Conservation (phyloP, 2,113 vertebrate species). For the Cyprinodon brontotheroides region DNA sequence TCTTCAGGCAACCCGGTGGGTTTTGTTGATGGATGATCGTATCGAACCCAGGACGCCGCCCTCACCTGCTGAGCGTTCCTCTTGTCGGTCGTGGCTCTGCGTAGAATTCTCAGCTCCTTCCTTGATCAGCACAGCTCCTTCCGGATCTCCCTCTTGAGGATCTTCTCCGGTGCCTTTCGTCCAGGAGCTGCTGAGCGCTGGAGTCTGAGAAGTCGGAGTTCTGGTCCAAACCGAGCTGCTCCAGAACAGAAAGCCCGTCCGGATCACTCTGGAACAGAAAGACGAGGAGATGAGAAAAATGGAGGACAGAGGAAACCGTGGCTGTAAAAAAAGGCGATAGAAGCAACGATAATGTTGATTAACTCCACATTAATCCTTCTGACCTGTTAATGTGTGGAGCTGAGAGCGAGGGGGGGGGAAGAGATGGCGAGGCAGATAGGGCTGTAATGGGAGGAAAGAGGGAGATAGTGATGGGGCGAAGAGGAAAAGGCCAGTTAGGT, state of each 20-base stretch:
- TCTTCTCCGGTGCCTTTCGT: constrained; percentile 88
- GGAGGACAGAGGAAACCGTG: not conserved
- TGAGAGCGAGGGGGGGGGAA: constrained; percentile 44
- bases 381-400: constrained; percentile 16
- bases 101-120: constrained; percentile 93
- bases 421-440: constrained; percentile 50
- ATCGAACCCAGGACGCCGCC: not conserved
- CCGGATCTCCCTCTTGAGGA: constrained; percentile 91
- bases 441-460: constrained; percentile 48
- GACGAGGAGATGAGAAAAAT: not conserved
- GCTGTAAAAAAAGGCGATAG: not conserved
- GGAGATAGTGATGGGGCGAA: not conserved
- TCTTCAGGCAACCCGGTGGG: not conserved
- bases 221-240: constrained; percentile 81
- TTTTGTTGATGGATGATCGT: not conserved
- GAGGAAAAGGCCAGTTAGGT: constrained; percentile 16
- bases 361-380: not conserved
- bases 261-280: constrained; percentile 78
- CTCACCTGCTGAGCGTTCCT: constrained; percentile 84
- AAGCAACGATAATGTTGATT: not conserved
- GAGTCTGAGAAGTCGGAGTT: constrained; percentile 86
- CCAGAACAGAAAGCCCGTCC: constrained; percentile 78
- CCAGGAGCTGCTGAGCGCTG: constrained; percentile 86
- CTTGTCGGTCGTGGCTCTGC: constrained; percentile 88
- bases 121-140: constrained; percentile 96